A percentile compares a stretch with the other conserved stretches of the same genome.
Evolutionary conservation across 2,797 vertebrate genomes (phyloP).

Genomic region (Falco berigora): DNA sequence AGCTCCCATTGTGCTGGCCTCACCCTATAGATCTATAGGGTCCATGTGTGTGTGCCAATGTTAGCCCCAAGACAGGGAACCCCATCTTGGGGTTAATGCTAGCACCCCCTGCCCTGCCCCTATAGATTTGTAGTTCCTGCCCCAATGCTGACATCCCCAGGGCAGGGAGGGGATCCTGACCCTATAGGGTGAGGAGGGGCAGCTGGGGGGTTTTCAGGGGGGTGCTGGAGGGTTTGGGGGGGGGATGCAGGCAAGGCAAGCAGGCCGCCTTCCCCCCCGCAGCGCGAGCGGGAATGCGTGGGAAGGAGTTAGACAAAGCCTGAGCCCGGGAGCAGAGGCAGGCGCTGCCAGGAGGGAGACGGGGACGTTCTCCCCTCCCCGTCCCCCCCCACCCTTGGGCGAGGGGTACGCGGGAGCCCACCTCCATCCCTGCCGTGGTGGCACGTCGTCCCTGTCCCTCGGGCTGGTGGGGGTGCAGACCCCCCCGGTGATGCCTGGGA

Average conservation of each 20-base stretch:
- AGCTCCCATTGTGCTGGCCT: background rate
- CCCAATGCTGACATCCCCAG: background rate
- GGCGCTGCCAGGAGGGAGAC: constrained; percentile 46
- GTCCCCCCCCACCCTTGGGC: background rate
- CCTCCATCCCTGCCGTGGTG: background rate
- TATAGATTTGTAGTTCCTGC: background rate
- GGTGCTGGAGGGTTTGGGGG: background rate
- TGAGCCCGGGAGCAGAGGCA: constrained; percentile 55
- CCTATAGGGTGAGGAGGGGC: background rate
- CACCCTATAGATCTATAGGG: constrained; percentile 27
- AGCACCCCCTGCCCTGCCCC: accelerated
- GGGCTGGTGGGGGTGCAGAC: background rate
- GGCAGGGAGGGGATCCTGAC: background rate
- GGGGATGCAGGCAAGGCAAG: background rate
- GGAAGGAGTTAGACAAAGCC: constrained; percentile 67
- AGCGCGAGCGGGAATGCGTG: constrained; percentile 45
- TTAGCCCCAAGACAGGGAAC: background rate
- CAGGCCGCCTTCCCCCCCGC: constrained; percentile 15
- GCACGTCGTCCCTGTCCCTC: background rate
- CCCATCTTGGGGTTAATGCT: background rate
- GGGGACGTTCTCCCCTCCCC: constrained; percentile 12
- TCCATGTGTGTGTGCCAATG: accelerated
- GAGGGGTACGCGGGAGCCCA: background rate
- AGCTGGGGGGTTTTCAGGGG: no score
- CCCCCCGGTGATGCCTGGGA: background rate